phyloP scores from a whole-genome alignment of 2,113 vertebrate species.

The Syrrhaptes paradoxus region DNA sequence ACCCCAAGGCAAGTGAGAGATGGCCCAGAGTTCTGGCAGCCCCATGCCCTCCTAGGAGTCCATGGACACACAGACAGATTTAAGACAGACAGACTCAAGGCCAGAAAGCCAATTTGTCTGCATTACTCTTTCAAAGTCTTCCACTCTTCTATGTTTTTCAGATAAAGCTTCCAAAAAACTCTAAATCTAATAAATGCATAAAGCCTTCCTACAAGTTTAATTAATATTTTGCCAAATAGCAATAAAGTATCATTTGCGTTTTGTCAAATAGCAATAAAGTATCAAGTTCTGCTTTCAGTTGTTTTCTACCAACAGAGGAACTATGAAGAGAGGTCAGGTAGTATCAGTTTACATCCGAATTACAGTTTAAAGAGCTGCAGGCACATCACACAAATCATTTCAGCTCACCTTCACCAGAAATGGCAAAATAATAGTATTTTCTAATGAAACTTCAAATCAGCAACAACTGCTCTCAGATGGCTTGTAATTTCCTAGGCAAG shows the following conservation, averaged over 20 bases:
- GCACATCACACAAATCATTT: not conserved
- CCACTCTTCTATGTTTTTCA: not conserved
- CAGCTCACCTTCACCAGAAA: not conserved
- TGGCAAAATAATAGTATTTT: not conserved
- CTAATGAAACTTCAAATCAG: not conserved
- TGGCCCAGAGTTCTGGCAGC: fast-evolving
- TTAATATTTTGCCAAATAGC: not conserved
- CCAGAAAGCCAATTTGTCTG: not conserved
- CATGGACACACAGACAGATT: not conserved
- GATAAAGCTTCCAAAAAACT: not conserved
- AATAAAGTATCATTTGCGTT: not conserved
- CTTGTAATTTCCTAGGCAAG: not conserved
- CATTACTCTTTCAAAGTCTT: not conserved
- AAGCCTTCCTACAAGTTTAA: not conserved
- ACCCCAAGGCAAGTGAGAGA: not conserved
- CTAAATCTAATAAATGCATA: not conserved
- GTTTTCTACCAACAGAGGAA: not conserved
- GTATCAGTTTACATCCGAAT: not conserved
- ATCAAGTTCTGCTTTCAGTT: not conserved
- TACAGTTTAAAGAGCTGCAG: not conserved
- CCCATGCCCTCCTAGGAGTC: not conserved
- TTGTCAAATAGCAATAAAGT: not conserved
- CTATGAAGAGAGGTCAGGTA: not conserved
- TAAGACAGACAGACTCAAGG: not conserved
- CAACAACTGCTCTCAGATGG: not conserved